Conservation (phyloP, 2,113 vertebrate genomes). For the Tetrax tetrax region DNA sequence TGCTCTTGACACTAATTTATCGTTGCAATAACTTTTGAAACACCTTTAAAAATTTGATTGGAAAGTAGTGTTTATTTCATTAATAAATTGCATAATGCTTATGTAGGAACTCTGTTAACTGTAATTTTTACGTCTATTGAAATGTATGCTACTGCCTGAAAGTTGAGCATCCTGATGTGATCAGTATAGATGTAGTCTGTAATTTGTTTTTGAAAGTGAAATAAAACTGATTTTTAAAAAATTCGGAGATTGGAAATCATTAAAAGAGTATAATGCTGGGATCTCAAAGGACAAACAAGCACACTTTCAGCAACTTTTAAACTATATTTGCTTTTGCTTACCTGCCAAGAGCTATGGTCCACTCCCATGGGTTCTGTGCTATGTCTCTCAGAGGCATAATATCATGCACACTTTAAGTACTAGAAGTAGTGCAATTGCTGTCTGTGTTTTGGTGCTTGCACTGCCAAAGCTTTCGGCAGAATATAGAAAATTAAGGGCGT, state of each 20-base stretch:
- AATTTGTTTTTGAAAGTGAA: neutral
- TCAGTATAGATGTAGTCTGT: neutral
- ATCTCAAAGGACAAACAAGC: neutral
- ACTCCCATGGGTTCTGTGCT: neutral
- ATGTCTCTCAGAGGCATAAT: neutral
- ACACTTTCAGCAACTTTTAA: neutral
- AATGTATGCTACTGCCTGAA: neutral
- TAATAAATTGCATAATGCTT: neutral
- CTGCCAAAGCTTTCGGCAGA: neutral
- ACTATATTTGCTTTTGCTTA: conserved; percentile 21
- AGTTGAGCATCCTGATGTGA: neutral
- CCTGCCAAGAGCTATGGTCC: neutral
- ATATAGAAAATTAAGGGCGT: neutral
- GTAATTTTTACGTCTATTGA: neutral
- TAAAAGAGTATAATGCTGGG: neutral
- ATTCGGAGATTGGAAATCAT: neutral
- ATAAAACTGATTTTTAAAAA: neutral
- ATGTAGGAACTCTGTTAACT: neutral
- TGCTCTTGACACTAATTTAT: neutral
- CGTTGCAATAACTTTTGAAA: neutral
- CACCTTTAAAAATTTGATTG: neutral
- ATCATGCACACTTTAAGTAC: neutral
- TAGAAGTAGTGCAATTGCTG: neutral
- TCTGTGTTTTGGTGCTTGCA: neutral
- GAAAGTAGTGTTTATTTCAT: neutral